Conservation (phyloP, 2,797 vertebrate genomes). For the Lepidocolaptes lacrymiger region DNA sequence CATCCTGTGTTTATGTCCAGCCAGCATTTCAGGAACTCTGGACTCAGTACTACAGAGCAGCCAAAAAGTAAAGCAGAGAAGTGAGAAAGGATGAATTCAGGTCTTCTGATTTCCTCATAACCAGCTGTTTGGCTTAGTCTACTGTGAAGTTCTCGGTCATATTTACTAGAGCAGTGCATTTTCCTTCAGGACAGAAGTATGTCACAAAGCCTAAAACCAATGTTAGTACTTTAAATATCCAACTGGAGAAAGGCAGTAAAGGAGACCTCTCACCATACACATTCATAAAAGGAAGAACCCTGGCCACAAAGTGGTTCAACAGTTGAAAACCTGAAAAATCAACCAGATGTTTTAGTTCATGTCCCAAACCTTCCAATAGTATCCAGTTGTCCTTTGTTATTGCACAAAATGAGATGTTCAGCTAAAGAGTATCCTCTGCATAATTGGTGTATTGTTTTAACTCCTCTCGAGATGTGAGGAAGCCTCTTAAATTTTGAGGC, state of each 20-base stretch:
- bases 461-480: not conserved
- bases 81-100: not conserved
- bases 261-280: not conserved
- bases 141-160: not conserved
- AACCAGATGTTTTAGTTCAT: not conserved
- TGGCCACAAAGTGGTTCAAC: not conserved
- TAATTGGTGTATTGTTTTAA: not conserved
- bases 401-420: not conserved
- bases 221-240: not conserved
- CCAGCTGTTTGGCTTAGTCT: not conserved
- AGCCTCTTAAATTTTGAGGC: not conserved
- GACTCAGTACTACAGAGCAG: not conserved
- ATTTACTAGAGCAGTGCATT: not conserved
- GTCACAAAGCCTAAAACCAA: not conserved
- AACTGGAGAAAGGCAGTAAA: not conserved
- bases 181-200: not conserved
- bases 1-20: not conserved
- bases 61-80: not conserved
- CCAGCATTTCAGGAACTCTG: not conserved
- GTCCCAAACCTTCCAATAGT: not conserved
- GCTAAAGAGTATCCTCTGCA: not conserved
- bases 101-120: not conserved
- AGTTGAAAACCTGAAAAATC: not conserved
- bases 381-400: not conserved
- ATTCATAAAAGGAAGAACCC: not conserved